Evolutionary conservation across 2,888 invertebrate genomes (phyloP).

Genomic region (Phaonia tiefii): DNA sequence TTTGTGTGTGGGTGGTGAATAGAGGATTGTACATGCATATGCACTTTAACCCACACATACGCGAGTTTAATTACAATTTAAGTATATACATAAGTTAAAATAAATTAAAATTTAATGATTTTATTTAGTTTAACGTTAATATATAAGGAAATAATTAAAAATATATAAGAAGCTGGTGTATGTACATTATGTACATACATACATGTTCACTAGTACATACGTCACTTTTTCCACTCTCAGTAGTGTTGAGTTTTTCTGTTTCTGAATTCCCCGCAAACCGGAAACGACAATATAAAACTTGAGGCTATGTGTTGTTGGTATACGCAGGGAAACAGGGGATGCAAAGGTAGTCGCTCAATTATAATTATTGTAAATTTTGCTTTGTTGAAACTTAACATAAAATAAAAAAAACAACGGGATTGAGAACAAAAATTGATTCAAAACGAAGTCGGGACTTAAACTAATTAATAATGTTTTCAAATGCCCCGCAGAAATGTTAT

Average conservation of each 20-base stretch:
- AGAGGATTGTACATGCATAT: no score
- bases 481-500: no score
- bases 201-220: background rate
- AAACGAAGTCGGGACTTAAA: no score
- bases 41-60: no score
- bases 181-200: background rate
- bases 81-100: constrained; percentile 13
- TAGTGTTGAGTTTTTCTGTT: background rate
- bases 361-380: constrained; percentile 59
- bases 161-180: constrained; percentile 7
- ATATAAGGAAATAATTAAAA: constrained; percentile 51
- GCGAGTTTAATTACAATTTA: background rate
- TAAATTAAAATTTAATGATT: constrained; percentile 43
- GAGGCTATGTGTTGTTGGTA: background rate
- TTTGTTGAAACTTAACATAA: no score
- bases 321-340: background rate
- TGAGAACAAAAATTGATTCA: no score
- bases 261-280: background rate
- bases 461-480: no score
- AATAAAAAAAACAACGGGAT: no score
- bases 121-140: constrained; percentile 46
- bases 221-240: background rate
- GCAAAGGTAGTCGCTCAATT: constrained; percentile 48
- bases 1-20: no score
- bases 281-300: background rate